Conservation (phyloP, 2,113 vertebrate species). For the Sylvicapra grimmia region DNA sequence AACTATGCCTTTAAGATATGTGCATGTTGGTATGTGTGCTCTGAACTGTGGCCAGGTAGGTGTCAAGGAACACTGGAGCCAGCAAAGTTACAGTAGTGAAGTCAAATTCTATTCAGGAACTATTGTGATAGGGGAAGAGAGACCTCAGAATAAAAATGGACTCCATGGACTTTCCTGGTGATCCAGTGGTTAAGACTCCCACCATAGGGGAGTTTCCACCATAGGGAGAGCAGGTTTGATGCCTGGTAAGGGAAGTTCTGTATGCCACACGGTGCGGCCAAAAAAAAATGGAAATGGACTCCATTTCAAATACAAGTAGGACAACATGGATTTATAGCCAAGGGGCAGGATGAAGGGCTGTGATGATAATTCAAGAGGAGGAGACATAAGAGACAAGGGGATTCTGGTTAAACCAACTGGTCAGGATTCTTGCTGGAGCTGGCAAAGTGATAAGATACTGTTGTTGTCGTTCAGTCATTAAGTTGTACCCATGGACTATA, state of each 20-base stretch:
- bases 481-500: background rate
- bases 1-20: background rate
- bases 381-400: background rate
- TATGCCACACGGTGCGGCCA: background rate
- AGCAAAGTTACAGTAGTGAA: background rate
- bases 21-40: background rate
- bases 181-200: background rate
- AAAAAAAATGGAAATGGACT: background rate
- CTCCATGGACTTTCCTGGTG: background rate
- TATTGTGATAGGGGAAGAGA: background rate
- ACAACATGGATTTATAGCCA: background rate
- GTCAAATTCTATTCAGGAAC: background rate
- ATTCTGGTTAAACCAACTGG: background rate
- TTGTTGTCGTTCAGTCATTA: background rate
- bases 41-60: background rate
- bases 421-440: background rate
- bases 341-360: background rate
- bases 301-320: background rate
- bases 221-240: accelerated
- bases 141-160: background rate
- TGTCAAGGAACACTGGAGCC: background rate
- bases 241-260: background rate
- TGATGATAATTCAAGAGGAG: background rate
- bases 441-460: background rate
- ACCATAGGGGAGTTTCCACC: background rate